Base-by-base conservation (phyloP, 2,797 vertebrate genomes). In the Protosalanx chinensis region DNA sequence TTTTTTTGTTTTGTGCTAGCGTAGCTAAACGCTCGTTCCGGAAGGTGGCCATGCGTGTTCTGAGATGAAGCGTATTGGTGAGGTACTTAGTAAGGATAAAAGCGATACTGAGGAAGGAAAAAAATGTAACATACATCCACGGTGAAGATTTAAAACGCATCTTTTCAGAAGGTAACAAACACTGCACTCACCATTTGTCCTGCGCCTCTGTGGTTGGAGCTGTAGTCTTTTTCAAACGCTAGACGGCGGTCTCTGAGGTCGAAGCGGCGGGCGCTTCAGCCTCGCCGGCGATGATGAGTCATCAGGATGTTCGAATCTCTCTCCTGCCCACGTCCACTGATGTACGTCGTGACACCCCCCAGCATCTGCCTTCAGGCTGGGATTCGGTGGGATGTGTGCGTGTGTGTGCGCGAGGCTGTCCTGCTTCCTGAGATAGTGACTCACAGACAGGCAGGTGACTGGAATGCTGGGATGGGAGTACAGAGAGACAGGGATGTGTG, bases 401-500 rank as follows among this genome's bases (percentile, higher is more conserved):
- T n/a, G 33, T 60, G 30, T 29, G 4, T 1, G 13, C 33, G 56
- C 3, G 6, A 10, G 29, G 72, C 63, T 66, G 71, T 62, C 49
- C 32, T 20, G 60, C 29, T 71, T 59, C 27, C 4, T 76, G 61
- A 41, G 77, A 72, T 65, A 64, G 46, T 65, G 56, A 75, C 41
- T 32, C 49, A 72, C 60, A 76, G 30, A 64, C 27, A 16, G 29
- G 20, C 8, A 12, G 71, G 62, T 68, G 53, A 57, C 65, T 41
- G 68, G 6, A 79, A 56, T 2, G 13, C 2, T 7, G 51, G 13
- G 51, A 53, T 10, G 51, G 13, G 13, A n/a, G 18, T 7, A 15
- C 8, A 53, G 51, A 18, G 51, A 12, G 37, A 12, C 6, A 12
- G 37, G 1, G 51, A 53, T 53, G 51, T 18, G 16, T 16, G 51